Evolutionary conservation across 37 sponge, comb jelly and placozoan species (phyloP).

Genomic region (Halichondria panicea): DNA sequence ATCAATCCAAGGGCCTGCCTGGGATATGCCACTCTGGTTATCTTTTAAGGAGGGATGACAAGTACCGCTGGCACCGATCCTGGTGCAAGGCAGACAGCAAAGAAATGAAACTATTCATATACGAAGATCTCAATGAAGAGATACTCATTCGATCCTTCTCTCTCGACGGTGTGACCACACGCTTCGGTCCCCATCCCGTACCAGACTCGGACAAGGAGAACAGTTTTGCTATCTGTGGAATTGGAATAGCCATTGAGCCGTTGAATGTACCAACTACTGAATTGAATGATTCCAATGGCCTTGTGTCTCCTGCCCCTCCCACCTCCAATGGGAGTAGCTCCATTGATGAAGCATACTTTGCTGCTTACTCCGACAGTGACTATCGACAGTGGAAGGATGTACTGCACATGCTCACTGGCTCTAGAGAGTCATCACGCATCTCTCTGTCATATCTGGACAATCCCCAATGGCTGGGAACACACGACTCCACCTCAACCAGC

Average conservation of each 20-base stretch:
- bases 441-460: slow-evolving; percentile 16
- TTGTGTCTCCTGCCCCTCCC: neutral
- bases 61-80: slow-evolving; percentile 56
- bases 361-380: slow-evolving; percentile 59
- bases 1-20: neutral
- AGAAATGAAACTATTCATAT: slow-evolving; percentile 27
- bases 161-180: slow-evolving; percentile 14
- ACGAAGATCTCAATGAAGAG: slow-evolving; percentile 35
- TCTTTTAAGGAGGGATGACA: slow-evolving; percentile 50
- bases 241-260: neutral
- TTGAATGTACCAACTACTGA: neutral
- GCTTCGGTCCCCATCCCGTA: neutral
- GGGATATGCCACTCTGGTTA: slow-evolving; percentile 32
- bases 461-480: neutral
- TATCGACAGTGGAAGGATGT: slow-evolving; percentile 27
- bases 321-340: neutral
- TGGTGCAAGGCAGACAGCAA: slow-evolving; percentile 26
- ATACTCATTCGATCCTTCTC: slow-evolving; percentile 5
- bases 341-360: slow-evolving; percentile 21
- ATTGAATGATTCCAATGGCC: neutral
- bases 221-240: slow-evolving; percentile 24
- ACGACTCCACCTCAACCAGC: slow-evolving; percentile 29
- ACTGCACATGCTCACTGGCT: slow-evolving; percentile 11
- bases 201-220: slow-evolving; percentile 39
- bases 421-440: neutral